Evolutionary conservation across 2,113 vertebrate genomes (phyloP).

Genomic region (Macaca fascicularis): T2T-MFA8v1.1 NC_088394.1:77511501-77512000

Average conservation of each 20-base stretch:
- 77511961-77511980: background rate
- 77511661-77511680: background rate
- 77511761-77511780: accelerated
- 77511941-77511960: background rate
- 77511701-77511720: background rate
- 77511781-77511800: background rate
- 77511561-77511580: constrained; percentile 17
- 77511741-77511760: background rate
- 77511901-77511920: background rate
- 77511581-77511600: background rate
- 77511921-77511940: background rate
- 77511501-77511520: constrained; percentile 56
- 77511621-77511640: background rate
- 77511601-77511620: background rate
- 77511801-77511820: too few relatives aligned
- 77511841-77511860: background rate
- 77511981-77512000: too few relatives aligned
- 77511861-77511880: accelerated
- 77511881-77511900: background rate
- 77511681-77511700: background rate
- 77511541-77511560: constrained; percentile 72
- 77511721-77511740: background rate
- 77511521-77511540: constrained; percentile 37
- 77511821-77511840: background rate
- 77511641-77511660: background rate